A percentile compares a stretch with the other conserved stretches of the same genome.
Conservation (phyloP, 2,113 vertebrate genomes). For the Neoarius graeffei region DNA sequence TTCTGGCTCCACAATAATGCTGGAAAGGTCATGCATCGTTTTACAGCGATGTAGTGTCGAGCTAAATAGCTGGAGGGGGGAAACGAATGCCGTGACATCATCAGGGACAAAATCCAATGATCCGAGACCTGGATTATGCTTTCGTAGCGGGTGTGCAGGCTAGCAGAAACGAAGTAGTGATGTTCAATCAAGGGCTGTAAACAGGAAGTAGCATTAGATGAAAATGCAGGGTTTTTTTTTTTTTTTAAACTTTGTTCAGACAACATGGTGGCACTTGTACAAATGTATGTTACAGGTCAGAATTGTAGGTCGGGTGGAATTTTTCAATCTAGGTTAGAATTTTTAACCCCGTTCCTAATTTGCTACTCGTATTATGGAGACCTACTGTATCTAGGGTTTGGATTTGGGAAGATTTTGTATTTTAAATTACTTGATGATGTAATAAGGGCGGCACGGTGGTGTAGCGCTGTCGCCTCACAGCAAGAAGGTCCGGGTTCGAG, state of each 20-base stretch:
- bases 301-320: no score
- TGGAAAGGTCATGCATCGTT: slow-evolving; percentile 31
- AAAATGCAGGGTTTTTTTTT: not conserved
- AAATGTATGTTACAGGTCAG: no score
- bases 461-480: no score
- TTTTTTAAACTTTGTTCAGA: not conserved
- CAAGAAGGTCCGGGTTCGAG: no score
- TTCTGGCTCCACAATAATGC: not conserved
- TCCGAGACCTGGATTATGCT: not conserved
- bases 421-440: no score
- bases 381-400: no score
- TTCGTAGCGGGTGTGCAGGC: not conserved
- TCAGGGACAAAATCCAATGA: not conserved
- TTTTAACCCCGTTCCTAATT: no score
- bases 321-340: no score
- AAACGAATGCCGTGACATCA: not conserved
- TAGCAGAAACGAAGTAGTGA: not conserved
- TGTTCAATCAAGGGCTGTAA: not conserved
- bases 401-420: no score
- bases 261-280: no score
- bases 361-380: no score
- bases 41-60: not conserved
- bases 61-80: not conserved
- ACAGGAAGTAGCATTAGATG: not conserved
- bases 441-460: no score